phyloP scores from a whole-genome alignment of 2,113 vertebrate species.

The Protobothrops flavoviridis region DNA sequence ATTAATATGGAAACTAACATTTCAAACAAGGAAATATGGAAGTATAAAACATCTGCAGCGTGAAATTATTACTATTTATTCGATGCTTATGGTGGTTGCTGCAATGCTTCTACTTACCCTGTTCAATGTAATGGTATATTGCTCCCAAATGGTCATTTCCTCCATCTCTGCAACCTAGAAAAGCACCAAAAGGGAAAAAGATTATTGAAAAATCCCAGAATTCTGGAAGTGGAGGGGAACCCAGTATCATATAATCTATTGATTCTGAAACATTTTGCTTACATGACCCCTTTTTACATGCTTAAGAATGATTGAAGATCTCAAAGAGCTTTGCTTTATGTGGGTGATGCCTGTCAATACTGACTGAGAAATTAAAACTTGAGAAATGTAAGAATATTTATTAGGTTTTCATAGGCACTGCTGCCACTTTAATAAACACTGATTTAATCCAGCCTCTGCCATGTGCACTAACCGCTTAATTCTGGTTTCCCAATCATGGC shows the following conservation, averaged over 20 bases:
- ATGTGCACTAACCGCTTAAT: no score
- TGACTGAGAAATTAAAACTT: not conserved
- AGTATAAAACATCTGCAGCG: not conserved
- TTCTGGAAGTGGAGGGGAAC: not conserved
- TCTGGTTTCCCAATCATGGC: no score
- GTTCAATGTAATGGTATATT: conserved; percentile 85
- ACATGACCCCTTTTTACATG: not conserved
- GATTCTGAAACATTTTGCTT: not conserved
- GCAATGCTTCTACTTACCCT: conserved; percentile 72
- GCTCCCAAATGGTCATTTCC: conserved; percentile 95
- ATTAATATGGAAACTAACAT: not conserved
- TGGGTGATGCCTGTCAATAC: not conserved
- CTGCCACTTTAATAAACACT: no score
- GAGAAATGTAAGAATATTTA: not conserved
- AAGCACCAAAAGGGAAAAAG: not conserved
- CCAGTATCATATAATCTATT: not conserved
- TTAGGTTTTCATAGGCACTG: no score
- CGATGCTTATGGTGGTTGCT: not conserved
- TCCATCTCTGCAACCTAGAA: conserved; percentile 84
- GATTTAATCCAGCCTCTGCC: no score
- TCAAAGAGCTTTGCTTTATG: not conserved
- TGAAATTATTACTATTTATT: not conserved
- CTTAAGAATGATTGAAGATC: not conserved
- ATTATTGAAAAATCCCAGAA: fast-evolving
- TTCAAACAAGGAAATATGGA: not conserved